Percentiles rank a stretch among this genome's conserved stretches.
These are phyloP conservation scores for Oenanthe melanoleuca DNA, from an alignment of 2,113 vertebrate species.

Conservation along the genomic window DNA sequence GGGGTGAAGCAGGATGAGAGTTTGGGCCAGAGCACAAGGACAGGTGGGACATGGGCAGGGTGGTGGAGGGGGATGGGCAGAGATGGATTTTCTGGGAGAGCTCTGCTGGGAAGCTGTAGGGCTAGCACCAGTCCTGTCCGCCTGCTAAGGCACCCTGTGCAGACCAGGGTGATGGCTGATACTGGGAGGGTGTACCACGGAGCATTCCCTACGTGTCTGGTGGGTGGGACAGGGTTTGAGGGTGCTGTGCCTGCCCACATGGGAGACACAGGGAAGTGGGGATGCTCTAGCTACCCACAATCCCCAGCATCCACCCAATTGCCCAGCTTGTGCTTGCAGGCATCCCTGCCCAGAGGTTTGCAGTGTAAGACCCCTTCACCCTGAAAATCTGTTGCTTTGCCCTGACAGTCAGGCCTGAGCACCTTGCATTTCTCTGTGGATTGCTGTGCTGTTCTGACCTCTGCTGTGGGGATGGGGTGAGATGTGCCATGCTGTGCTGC, in stretches of 20 bases:
- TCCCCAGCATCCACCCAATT: not conserved
- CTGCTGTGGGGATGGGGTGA: not conserved
- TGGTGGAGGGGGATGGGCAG: rapidly evolving
- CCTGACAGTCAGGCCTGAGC: not conserved
- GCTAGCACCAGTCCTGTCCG: not conserved
- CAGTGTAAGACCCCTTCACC: not conserved
- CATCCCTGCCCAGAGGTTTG: not conserved
- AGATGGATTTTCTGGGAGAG: not conserved
- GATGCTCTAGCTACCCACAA: not conserved
- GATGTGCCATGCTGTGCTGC: rapidly evolving
- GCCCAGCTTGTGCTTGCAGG: not conserved
- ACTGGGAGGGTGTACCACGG: not conserved
- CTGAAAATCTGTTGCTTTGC: rapidly evolving
- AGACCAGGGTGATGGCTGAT: not conserved
- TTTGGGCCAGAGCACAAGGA: not conserved
- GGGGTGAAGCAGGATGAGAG: not conserved
- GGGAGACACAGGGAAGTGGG: not conserved
- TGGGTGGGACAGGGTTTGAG: not conserved
- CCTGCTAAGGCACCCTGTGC: not conserved
- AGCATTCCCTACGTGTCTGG: not conserved
- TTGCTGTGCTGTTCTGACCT: not conserved
- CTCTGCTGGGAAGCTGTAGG: not conserved
- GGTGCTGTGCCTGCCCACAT: rapidly evolving
- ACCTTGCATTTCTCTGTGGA: not conserved
- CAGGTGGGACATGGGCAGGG: not conserved